Evolutionary conservation across 2,888 invertebrate genomes (phyloP).

Genomic region (Scaeva pyrastri): DNA sequence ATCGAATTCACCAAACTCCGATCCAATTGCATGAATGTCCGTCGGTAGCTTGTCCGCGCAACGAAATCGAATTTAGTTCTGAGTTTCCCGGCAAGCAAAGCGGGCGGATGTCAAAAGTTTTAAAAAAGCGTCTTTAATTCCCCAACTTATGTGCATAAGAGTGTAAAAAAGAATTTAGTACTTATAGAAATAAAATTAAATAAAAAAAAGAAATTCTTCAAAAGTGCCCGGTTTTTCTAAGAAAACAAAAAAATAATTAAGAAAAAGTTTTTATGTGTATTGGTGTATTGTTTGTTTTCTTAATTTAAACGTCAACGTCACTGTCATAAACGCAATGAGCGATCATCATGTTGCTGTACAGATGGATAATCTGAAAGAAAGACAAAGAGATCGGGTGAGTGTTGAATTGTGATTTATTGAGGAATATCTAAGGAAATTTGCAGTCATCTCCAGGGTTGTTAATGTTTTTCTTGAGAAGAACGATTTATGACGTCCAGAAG

Average conservation of each 20-base stretch:
- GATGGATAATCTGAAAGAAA: constrained; percentile 47
- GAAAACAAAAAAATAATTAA: not conserved
- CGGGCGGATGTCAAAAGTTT: constrained; percentile 17
- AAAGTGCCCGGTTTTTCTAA: not conserved
- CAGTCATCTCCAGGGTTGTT: not conserved
- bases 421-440: constrained; percentile 5
- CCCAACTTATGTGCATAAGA: too few relatives aligned
- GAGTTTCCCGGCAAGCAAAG: constrained; percentile 50
- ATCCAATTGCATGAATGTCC: not conserved
- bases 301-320: not conserved
- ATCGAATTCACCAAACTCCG: not conserved
- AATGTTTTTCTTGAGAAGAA: too few relatives aligned
- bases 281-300: constrained; percentile 9
- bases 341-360: constrained; percentile 45
- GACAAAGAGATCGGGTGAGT: constrained; percentile 54
- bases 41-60: too few relatives aligned
- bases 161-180: not conserved
- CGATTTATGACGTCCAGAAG: too few relatives aligned
- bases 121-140: constrained; percentile 6
- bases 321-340: constrained; percentile 21
- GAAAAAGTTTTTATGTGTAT: not conserved
- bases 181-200: too few relatives aligned
- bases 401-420: too few relatives aligned
- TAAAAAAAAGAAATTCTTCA: not conserved
- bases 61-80: constrained; percentile 48